Conservation (phyloP, 2,797 vertebrate genomes). For the Pseudomugil gertrudae region DNA sequence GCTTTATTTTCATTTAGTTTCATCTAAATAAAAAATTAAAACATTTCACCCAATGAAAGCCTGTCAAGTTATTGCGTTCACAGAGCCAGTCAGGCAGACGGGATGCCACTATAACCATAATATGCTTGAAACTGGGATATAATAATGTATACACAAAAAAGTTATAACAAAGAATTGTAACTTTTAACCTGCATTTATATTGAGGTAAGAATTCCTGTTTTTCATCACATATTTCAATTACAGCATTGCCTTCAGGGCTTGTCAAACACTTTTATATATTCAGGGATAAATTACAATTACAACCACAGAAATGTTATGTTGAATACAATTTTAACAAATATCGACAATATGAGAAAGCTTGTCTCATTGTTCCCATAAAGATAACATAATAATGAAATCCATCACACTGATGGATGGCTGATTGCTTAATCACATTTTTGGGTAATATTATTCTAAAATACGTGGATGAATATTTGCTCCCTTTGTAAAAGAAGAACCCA, state of each 20-base stretch:
- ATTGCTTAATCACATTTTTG: slow-evolving; percentile 44
- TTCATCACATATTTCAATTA: slow-evolving; percentile 1
- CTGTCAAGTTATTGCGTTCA: too few species aligned
- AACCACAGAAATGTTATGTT: slow-evolving; percentile 30
- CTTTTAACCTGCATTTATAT: slow-evolving; percentile 1
- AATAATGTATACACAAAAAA: too few species aligned
- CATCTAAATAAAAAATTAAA: too few species aligned
- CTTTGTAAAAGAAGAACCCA: slow-evolving; percentile 1
- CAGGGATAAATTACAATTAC: slow-evolving; percentile 41
- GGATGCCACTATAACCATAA: too few species aligned
- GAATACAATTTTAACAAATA: slow-evolving; percentile 18
- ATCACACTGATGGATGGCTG: slow-evolving; percentile 44
- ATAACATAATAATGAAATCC: slow-evolving; percentile 15
- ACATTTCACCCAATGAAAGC: too few species aligned
- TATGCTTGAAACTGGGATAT: too few species aligned
- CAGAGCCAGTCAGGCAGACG: too few species aligned
- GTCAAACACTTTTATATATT: slow-evolving; percentile 38
- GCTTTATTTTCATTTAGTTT: too few species aligned
- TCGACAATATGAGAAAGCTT: slow-evolving; percentile 30
- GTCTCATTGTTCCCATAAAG: slow-evolving; percentile 20
- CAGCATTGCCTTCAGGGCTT: slow-evolving; percentile 34
- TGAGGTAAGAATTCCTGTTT: neutral
- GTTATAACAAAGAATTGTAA: too few species aligned
- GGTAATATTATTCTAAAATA: slow-evolving; percentile 15
- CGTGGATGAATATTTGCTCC: slow-evolving; percentile 8